phyloP scores from a whole-genome alignment of 2,113 vertebrate genomes.

The Oenanthe melanoleuca region DNA sequence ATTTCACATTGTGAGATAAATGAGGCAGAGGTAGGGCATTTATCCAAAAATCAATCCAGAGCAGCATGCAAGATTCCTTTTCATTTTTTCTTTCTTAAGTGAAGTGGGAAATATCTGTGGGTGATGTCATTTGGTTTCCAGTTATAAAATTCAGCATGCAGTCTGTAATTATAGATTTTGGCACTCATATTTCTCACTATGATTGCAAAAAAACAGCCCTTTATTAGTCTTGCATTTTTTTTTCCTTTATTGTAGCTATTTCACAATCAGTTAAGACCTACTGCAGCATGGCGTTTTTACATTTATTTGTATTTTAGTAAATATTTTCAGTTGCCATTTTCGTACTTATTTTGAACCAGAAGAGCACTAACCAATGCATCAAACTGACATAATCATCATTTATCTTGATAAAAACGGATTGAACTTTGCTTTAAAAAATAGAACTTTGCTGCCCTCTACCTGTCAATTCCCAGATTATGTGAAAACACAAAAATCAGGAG shows the following conservation, averaged over 20 bases:
- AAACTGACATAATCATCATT: neutral
- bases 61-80: neutral
- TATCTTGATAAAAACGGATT: neutral
- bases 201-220: neutral
- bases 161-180: neutral
- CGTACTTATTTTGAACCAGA: neutral
- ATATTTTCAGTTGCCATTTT: neutral
- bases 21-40: slow-evolving; percentile 8
- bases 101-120: neutral
- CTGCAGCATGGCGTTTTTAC: neutral
- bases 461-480: neutral
- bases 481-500: neutral
- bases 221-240: neutral
- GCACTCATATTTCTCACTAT: neutral
- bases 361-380: neutral
- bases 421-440: slow-evolving; percentile 10
- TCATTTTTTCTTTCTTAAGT: neutral
- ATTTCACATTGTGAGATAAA: slow-evolving; percentile 25
- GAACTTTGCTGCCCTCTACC: slow-evolving; percentile 78
- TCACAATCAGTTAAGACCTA: neutral
- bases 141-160: neutral
- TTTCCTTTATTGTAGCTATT: neutral
- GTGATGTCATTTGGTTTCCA: neutral
- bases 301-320: neutral
- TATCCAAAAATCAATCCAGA: slow-evolving; percentile 51